These are phyloP conservation scores for Pteruthius melanotis DNA, from an alignment of 2,113 vertebrate species.

Conservation along the genomic window DNA sequence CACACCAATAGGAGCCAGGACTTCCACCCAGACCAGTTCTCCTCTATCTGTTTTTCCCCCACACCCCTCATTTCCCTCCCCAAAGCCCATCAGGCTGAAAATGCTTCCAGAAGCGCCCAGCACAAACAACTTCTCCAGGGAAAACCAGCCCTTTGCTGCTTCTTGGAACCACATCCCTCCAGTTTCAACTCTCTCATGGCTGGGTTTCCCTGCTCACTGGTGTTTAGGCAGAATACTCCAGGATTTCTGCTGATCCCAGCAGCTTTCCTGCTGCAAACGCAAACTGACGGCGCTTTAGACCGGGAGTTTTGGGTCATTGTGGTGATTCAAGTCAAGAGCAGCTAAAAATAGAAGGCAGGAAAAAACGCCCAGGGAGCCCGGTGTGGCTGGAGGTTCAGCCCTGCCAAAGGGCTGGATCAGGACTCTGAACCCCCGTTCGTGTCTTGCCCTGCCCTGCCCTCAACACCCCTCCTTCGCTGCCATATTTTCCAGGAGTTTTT, in stretches of 20 bases:
- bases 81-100: neutral
- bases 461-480: neutral
- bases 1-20: neutral
- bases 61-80: neutral
- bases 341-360: neutral
- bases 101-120: rapidly evolving
- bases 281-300: rapidly evolving
- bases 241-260: neutral
- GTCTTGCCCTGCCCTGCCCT: neutral
- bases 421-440: neutral
- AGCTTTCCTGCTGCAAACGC: neutral
- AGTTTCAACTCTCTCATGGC: rapidly evolving
- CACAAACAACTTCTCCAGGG: neutral
- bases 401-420: neutral
- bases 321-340: neutral
- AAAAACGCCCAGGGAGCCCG: neutral
- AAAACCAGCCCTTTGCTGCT: neutral
- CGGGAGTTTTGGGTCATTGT: neutral
- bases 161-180: neutral
- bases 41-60: neutral
- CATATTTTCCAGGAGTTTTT: neutral
- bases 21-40: neutral
- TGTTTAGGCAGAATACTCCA: rapidly evolving
- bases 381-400: neutral
- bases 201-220: rapidly evolving